These are phyloP conservation scores for Daktulosphaira vitifoliae DNA, from an alignment of 1,140 invertebrate species.

Conservation along the genomic window DNA sequence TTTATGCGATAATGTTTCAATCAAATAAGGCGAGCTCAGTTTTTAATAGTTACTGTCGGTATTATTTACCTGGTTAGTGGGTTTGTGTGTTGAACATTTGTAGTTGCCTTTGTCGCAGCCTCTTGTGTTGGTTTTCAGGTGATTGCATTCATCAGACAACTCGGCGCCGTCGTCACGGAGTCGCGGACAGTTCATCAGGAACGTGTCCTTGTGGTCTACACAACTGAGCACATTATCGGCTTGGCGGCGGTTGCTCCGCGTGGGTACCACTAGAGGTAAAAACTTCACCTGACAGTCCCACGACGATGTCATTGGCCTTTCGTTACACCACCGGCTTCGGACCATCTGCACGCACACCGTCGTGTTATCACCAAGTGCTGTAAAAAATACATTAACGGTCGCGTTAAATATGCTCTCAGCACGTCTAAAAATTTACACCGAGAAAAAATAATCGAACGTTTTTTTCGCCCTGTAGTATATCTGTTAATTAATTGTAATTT, in stretches of 20 bases:
- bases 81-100: neutral
- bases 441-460: no score
- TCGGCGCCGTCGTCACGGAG: neutral
- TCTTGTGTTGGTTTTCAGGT: constrained; percentile 16
- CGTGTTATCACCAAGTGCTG: neutral
- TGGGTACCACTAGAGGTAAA: constrained; percentile 5
- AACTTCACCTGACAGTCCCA: constrained; percentile 26
- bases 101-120: neutral
- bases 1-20: no score
- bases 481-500: no score
- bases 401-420: no score
- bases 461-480: no score
- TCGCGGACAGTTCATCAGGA: constrained; percentile 7
- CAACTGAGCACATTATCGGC: constrained; percentile 4
- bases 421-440: no score
- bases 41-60: no score
- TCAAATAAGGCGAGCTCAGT: no score
- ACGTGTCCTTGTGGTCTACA: constrained; percentile 1
- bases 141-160: constrained; percentile 4
- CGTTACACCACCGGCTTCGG: constrained; percentile 7
- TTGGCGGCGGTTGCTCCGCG: neutral
- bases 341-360: constrained; percentile 14
- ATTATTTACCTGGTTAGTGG: constrained; percentile 16
- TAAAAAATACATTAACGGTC: no score
- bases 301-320: constrained; percentile 8